These are phyloP conservation scores for Mionectes olivaceus DNA, from an alignment of 2,797 vertebrate genomes.

Conservation along the genomic window DNA sequence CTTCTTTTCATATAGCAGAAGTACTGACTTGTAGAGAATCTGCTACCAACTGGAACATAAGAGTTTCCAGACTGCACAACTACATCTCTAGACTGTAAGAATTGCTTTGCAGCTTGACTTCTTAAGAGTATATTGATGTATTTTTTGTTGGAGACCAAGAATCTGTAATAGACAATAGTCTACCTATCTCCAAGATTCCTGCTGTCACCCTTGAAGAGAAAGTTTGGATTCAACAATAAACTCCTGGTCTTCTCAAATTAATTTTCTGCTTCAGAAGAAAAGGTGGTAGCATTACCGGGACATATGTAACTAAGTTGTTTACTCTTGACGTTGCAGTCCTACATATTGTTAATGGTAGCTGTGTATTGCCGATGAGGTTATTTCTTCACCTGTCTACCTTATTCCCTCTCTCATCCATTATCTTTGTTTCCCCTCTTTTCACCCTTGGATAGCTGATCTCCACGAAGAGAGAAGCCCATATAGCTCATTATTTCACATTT, in stretches of 20 bases:
- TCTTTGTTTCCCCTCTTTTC: conserved; percentile 39
- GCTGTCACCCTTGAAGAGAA: neutral
- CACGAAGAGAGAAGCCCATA: neutral
- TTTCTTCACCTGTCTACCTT: conserved; percentile 29
- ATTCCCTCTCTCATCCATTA: conserved; percentile 17
- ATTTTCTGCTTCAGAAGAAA: neutral
- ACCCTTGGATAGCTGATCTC: conserved; percentile 38
- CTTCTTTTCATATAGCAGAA: neutral
- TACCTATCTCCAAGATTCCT: neutral
- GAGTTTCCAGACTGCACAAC: neutral
- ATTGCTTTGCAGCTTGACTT: neutral
- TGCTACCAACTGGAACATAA: neutral
- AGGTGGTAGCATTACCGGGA: neutral
- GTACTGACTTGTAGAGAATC: neutral
- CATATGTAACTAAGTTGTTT: neutral
- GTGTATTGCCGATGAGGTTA: neutral
- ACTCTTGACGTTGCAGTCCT: neutral
- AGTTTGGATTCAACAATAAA: neutral
- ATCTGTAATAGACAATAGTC: neutral
- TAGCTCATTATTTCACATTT: conserved; percentile 51
- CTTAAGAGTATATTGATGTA: neutral
- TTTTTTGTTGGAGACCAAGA: neutral
- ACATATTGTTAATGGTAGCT: neutral
- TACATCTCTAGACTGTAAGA: neutral
- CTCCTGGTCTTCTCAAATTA: neutral